Base-by-base conservation (phyloP, 2,888 invertebrate species). In the Mesorhabditis spiculigera region DNA sequence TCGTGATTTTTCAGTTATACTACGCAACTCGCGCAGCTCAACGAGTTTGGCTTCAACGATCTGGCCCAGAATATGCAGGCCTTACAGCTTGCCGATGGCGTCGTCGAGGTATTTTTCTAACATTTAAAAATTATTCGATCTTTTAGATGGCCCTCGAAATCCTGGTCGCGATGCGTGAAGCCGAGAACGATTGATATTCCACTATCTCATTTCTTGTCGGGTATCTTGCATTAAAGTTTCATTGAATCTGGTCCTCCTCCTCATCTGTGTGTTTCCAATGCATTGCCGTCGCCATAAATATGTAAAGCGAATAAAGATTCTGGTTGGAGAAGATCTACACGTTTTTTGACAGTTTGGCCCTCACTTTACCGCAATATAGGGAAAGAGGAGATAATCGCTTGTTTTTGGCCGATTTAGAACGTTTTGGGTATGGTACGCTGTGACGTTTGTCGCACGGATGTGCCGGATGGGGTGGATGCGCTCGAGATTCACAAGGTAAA, bases 21-120 rank as follows among this genome's bases (percentile, higher is more conserved):
- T 10, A 50, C 66, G 6, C 75, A 80, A 75, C 78, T 89, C 16
- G 85, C 86, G 68, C 92, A 92, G 83, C 93, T 96, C 93, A 90
- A 91, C 77, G 94, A 95, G 86, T 92, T 95, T 90, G 95, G 95
- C 0, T 90, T 96, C 41, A 88, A 90, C 43, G 92, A 95, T 87
- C 93, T 94, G 84, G 90, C 90, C 4, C 89, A 92, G 68, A 94
- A 94, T 86, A 87, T 93, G n/a, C 91, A 92, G 78, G 95, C 93
- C 4, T 88, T 96, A 62, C 90, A 91, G 75, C 90, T 87, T 4
- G 92, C 92, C 66, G 90, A 89, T 78, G 95, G 95, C 68, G 93
- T 95, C 86, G 91, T 95, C 4, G 93, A 93, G 85, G 92, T 92
- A 8, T 6, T 50, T 50, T 50, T 50, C 50, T 50, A 13, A 10